Conservation (phyloP, 2,113 vertebrate species). For the Rhombomys opimus region DNA sequence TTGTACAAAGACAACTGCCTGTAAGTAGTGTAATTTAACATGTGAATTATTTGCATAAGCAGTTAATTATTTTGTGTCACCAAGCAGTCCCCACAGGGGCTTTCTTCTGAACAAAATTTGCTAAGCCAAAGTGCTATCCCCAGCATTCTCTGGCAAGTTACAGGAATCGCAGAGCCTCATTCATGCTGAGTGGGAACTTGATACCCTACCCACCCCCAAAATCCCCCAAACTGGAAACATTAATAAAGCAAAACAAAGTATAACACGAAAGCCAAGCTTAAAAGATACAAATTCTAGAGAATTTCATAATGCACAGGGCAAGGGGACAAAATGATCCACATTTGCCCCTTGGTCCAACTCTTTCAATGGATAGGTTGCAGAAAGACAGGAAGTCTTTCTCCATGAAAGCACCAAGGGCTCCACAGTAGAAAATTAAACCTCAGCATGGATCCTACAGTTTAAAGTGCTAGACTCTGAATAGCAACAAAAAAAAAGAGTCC, state of each 20-base stretch:
- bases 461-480: neutral
- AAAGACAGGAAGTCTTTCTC: neutral
- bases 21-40: neutral
- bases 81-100: neutral
- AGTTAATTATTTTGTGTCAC: constrained; percentile 26
- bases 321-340: constrained; percentile 11
- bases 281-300: neutral
- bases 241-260: neutral
- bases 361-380: neutral
- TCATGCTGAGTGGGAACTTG: neutral
- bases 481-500: neutral
- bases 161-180: neutral
- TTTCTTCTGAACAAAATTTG: constrained; percentile 28
- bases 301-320: neutral
- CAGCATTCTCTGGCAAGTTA: neutral
- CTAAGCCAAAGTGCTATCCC: neutral
- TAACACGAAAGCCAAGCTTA: neutral
- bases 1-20: constrained; percentile 57
- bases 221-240: neutral
- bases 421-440: constrained; percentile 2
- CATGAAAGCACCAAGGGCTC: neutral
- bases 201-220: neutral
- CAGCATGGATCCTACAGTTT: neutral
- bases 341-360: neutral
- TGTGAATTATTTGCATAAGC: constrained; percentile 26